A percentile compares a stretch with the other conserved stretches of the same genome.
Evolutionary conservation across 2,113 vertebrate genomes (phyloP).

Genomic region (Rhizomys pruinosus): DNA sequence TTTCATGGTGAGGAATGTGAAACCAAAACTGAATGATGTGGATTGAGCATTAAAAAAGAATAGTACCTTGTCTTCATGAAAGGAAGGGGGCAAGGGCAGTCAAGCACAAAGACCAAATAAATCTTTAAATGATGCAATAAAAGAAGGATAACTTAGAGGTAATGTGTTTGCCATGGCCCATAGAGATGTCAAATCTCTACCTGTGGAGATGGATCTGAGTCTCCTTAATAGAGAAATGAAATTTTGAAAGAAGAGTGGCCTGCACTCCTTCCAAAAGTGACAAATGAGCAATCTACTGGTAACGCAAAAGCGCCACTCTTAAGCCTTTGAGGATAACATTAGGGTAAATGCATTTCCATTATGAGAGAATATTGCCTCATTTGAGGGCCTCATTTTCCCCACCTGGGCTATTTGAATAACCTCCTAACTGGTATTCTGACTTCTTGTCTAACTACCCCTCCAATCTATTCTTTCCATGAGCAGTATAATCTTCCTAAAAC

Average conservation of each 20-base stretch:
- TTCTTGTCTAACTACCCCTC: neutral
- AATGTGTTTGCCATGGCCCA: conserved; percentile 64
- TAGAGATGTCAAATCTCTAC: conserved; percentile 68
- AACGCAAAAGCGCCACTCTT: conserved; percentile 34
- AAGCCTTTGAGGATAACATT: conserved; percentile 27
- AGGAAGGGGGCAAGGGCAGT: conserved; percentile 59
- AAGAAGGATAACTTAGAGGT: conserved; percentile 71
- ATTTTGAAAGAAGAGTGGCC: conserved; percentile 63
- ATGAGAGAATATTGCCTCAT: conserved; percentile 3
- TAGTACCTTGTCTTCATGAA: conserved; percentile 46
- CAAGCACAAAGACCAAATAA: conserved; percentile 70
- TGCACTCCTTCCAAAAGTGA: conserved; percentile 51
- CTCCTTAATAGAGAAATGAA: conserved; percentile 68
- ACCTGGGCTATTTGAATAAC: neutral
- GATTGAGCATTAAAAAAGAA: conserved; percentile 57
- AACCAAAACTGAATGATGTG: conserved; percentile 53
- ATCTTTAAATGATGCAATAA: conserved; percentile 73
- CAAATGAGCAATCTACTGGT: conserved; percentile 58
- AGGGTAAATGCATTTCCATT: conserved; percentile 50
- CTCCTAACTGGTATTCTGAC: neutral
- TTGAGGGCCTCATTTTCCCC: conserved; percentile 36
- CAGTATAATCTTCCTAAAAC: conserved; percentile 36
- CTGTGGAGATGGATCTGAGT: conserved; percentile 64
- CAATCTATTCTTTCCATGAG: conserved; percentile 34
- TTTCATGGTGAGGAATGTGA: conserved; percentile 47